A percentile compares a stretch with the other conserved stretches of the same genome.
phyloP scores from a whole-genome alignment of 1,140 invertebrate genomes.

The Agrilus planipennis region DNA sequence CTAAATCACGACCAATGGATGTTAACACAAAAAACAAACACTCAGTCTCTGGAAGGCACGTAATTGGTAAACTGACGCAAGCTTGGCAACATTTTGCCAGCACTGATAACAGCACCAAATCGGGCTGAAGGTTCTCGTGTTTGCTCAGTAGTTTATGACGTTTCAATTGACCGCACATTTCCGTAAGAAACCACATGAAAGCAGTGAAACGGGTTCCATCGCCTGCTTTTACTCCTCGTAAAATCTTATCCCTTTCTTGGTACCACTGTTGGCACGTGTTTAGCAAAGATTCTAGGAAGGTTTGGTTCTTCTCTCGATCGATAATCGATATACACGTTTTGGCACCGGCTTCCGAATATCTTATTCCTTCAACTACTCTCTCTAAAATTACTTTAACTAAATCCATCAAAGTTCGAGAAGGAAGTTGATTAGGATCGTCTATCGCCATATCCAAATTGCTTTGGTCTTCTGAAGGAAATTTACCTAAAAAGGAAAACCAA shows the following conservation, averaged over 20 bases:
- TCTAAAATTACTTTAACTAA: constrained; percentile 67
- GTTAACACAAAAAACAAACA: constrained; percentile 78
- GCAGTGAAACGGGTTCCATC: constrained; percentile 58
- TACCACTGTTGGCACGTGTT: constrained; percentile 86
- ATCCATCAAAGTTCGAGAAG: constrained; percentile 69
- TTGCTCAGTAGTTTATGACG: constrained; percentile 55
- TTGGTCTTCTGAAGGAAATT: constrained; percentile 59
- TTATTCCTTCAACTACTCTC: constrained; percentile 62
- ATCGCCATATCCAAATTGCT: constrained; percentile 56
- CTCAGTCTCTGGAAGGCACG: constrained; percentile 67
- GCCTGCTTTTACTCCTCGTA: constrained; percentile 37
- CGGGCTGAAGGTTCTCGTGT: constrained; percentile 55
- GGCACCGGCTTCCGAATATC: constrained; percentile 66
- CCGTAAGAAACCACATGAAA: constrained; percentile 78
- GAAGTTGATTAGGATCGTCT: constrained; percentile 69
- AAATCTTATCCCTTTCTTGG: constrained; percentile 63
- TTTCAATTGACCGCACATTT: constrained; percentile 78
- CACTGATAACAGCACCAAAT: constrained; percentile 61
- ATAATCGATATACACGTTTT: constrained; percentile 73
- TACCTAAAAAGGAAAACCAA: too few relatives aligned
- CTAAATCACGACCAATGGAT: constrained; percentile 73
- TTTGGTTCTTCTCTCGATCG: constrained; percentile 74
- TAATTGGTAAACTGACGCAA: constrained; percentile 65
- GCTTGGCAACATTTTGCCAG: constrained; percentile 76
- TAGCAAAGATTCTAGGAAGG: constrained; percentile 75